Evolutionary conservation across 1,140 invertebrate species (phyloP).

Genomic region (Aphaenogaster rudis): DNA sequence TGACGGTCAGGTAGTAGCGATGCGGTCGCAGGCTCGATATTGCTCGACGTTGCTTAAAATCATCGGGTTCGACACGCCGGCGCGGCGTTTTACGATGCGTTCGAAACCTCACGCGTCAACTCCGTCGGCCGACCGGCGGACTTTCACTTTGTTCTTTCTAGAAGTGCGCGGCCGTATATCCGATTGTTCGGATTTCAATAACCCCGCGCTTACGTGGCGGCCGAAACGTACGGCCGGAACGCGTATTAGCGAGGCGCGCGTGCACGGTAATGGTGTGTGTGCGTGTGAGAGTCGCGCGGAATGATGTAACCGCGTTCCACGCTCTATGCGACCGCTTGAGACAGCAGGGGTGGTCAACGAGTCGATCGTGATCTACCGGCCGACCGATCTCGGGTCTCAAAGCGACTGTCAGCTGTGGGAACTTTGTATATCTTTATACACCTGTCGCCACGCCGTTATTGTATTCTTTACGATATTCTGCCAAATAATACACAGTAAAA

Average conservation of each 20-base stretch:
- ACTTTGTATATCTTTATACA: slow-evolving; percentile 10
- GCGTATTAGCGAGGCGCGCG: neutral
- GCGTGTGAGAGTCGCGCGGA: slow-evolving; percentile 26
- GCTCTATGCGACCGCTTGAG: slow-evolving; percentile 28
- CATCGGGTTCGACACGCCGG: slow-evolving; percentile 30
- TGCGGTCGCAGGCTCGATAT: slow-evolving; percentile 18
- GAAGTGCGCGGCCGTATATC: slow-evolving; percentile 54
- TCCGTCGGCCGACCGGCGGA: slow-evolving; percentile 40
- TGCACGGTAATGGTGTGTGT: neutral
- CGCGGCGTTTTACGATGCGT: slow-evolving; percentile 63
- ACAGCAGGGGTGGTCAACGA: slow-evolving; percentile 52
- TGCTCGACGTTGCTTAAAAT: slow-evolving; percentile 43
- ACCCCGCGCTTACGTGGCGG: slow-evolving; percentile 45
- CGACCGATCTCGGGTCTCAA: neutral
- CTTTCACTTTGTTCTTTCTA: slow-evolving; percentile 75
- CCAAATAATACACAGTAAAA: too few species aligned
- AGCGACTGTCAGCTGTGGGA: neutral
- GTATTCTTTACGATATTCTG: neutral
- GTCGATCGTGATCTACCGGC: slow-evolving; percentile 11
- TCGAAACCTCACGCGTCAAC: slow-evolving; percentile 64
- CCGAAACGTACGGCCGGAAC: slow-evolving; percentile 4
- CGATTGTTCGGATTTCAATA: slow-evolving; percentile 68
- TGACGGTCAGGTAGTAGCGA: slow-evolving; percentile 1
- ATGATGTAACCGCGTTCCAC: slow-evolving; percentile 61
- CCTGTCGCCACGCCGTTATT: neutral